Base-by-base conservation (phyloP, 2,888 invertebrate genomes). In the Teleogryllus oceanicus region DNA sequence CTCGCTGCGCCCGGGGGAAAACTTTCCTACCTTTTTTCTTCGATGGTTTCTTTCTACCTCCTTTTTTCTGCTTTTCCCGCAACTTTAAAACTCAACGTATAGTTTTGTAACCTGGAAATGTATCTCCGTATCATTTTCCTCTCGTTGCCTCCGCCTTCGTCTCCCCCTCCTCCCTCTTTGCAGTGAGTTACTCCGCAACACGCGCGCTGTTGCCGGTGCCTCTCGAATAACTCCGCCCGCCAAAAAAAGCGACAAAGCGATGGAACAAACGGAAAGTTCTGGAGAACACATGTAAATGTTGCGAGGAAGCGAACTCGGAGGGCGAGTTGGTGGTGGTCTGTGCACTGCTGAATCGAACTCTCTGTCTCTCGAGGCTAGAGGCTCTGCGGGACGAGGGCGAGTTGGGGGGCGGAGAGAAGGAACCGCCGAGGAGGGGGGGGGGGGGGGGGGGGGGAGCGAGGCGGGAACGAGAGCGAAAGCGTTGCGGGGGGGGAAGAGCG, bases 261-360 rank as follows among this genome's bases (percentile, higher is more conserved):
- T 62, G 62, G 62, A 62, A 62, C 62, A 62, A 62, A 62, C 62
- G n/a, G 16, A 62, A 62, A 62, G 62, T 62, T 62, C 0, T 62
- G 62, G n/a, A 62, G 62, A 62, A 62, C 62, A 62, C 62, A 62
- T 62, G 62, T 62, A 62, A 62, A 62, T 62, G 62, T 12, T 62
- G n/a, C 62, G n/a, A 62, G 62, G 13, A 62, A 62, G 62, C 62
- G n/a, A 62, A 62, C 62, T 62, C n/a, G 62, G 62, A 62, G 62
- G 16, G n/a, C 62, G 62, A 62, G 37, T 37, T 37, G 37, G 37
- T 5, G 37, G 37, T 37, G 37, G 37, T 8, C 37, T 37, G 37
- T 37, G 37, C 37, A 5, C 37, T 8, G 37, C 37, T 37, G 8
- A 37, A 37, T 4, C 8, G 37, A 37, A 37, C 37, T 37, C 37